These are phyloP conservation scores for Nemotelus pantherinus DNA, from an alignment of 2,888 invertebrate genomes.

Conservation along the genomic window DNA sequence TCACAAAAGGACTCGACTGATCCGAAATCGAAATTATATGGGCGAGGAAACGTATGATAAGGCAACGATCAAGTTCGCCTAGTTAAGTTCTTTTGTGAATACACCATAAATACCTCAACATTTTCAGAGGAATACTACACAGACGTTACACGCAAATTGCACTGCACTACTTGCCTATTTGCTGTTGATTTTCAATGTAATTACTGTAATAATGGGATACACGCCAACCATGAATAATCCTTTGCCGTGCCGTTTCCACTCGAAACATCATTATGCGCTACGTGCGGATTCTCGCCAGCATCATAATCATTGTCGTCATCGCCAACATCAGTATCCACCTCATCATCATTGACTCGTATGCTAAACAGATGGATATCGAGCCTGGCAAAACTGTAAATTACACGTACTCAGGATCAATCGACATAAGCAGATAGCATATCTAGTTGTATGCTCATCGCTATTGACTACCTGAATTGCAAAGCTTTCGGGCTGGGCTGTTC, in stretches of 20 bases:
- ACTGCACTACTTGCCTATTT: not conserved
- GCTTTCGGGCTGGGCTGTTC: conserved; percentile 9
- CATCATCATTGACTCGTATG: not conserved
- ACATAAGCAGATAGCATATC: conserved; percentile 7
- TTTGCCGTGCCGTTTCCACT: not conserved
- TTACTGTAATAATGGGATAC: conserved; percentile 41
- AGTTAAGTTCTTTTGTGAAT: conserved; percentile 39
- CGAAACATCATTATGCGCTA: not conserved
- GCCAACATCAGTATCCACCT: not conserved
- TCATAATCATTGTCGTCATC: not conserved
- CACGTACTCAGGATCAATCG: conserved; percentile 15
- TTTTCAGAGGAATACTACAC: not conserved
- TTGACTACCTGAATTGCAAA: not conserved
- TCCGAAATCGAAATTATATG: conserved; percentile 4
- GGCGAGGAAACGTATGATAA: not conserved
- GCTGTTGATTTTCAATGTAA: conserved; percentile 33
- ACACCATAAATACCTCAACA: conserved; percentile 6
- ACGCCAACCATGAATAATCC: not conserved
- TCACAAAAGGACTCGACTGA: conserved; percentile 16
- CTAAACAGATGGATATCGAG: conserved; percentile 6
- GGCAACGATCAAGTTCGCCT: conserved; percentile 18
- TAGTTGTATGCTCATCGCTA: not conserved
- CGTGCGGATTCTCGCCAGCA: not conserved
- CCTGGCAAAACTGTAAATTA: conserved; percentile 30
- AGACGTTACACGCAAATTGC: too few relatives aligned